These are phyloP conservation scores for Ichneumoninae sp. DNA, from an alignment of 2,888 invertebrate species.

Conservation along the genomic window DNA sequence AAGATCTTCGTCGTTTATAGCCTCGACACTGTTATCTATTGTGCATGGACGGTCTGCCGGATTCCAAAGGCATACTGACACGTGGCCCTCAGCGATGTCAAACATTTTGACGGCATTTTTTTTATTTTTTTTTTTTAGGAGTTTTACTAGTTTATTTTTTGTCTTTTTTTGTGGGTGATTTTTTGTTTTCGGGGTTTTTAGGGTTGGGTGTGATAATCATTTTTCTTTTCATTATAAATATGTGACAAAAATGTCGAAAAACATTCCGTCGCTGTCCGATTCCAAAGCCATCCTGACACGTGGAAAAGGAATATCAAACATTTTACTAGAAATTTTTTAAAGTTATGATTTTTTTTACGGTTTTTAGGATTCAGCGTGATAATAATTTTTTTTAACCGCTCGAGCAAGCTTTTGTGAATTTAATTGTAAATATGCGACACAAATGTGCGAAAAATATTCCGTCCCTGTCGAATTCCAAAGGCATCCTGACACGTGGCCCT, in stretches of 20 bases:
- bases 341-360: too few relatives aligned
- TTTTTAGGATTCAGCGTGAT: neutral
- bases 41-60: neutral
- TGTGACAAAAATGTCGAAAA: too few relatives aligned
- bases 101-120: neutral
- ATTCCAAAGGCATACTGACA: neutral
- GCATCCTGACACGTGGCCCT: neutral
- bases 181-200: neutral
- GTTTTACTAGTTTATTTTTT: neutral
- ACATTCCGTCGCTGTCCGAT: neutral
- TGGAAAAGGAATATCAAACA: too few relatives aligned
- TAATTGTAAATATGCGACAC: too few relatives aligned
- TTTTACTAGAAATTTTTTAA: too few relatives aligned
- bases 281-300: neutral
- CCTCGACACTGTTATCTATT: conserved; percentile 4
- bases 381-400: neutral
- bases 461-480: neutral
- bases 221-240: neutral
- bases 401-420: too few relatives aligned
- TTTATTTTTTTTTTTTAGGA: too few relatives aligned
- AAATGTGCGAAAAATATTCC: too few relatives aligned
- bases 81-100: neutral
- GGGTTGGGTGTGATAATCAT: neutral
- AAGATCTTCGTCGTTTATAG: conserved; percentile 32
- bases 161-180: neutral